Base-by-base conservation (phyloP, 2,888 invertebrate genomes). In the Buathra laborator region DNA sequence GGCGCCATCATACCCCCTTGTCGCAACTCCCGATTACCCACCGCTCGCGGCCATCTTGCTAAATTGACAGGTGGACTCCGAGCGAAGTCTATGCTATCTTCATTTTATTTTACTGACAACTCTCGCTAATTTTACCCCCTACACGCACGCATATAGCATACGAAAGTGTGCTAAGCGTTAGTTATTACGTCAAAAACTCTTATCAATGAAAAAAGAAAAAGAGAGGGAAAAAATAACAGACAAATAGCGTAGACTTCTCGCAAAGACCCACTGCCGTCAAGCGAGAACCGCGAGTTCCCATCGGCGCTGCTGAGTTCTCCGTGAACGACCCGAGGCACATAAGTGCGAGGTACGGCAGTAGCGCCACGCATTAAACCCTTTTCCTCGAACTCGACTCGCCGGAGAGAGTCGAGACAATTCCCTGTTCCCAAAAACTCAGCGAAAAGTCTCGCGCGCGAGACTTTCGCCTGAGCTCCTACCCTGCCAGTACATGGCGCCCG, bases 291-390 rank as follows among this genome's bases (percentile, higher is more conserved):
- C 16, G 29, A 29, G 5, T 12, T 32, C 32, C 62, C 32, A 0
- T 32, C 62, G 24, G 2, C 62, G 62, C 19, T 32, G 1, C 24
- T 12, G 62, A 29, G 62, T 32, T n/a, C 14, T 32, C 32, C 53
- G 46, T 32, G 10, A 32, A 19, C 46, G 64, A 71, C 7, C 51
- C 3, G 53, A 74, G 44, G 74, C 43, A 53, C 76, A 32, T 6
- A 9, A 19, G 53, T 77, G 59, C 19, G 53, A 68, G 29, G 66
- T 74, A 44, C 75, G 74, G 1, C 66, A 67, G 43, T 1, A 14
- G n/a, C n/a, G n/a, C n/a, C n/a, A 37, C 32, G 62, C 32, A 43
- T 59, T 81, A n/a, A 9, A 37, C 74, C 14, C 51, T 29, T 67
- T 81, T 67, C 43, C 53, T 53, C 24, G 29, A 29, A 43, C 68